Evolutionary conservation across 2,113 vertebrate species (phyloP).

Genomic region (Rhinoderma darwinii): DNA sequence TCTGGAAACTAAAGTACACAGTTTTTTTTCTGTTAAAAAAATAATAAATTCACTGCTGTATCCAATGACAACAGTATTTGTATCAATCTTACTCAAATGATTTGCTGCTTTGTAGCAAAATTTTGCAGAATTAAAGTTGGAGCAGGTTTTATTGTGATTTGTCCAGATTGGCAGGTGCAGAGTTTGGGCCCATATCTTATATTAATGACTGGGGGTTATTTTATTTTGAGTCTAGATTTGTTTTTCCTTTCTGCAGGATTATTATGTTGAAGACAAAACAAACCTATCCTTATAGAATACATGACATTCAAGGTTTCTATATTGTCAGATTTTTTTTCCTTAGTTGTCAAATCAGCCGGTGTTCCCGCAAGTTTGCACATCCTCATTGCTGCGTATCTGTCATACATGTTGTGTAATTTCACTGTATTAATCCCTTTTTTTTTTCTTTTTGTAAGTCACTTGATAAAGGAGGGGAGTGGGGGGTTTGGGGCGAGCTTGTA

Average conservation of each 20-base stretch:
- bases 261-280: constrained; percentile 4
- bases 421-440: constrained; percentile 28
- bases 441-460: constrained; percentile 61
- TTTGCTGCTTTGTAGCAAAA: not conserved
- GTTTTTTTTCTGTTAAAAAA: not conserved
- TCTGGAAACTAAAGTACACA: not conserved
- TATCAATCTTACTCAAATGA: not conserved
- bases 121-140: not conserved
- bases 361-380: not conserved
- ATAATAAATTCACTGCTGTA: not conserved
- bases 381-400: constrained; percentile 41
- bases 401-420: constrained; percentile 61
- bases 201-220: not conserved
- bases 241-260: not conserved
- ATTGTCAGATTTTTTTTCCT: not conserved
- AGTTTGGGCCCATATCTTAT: not conserved
- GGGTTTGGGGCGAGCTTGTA: constrained; percentile 63
- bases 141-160: not conserved
- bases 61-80: not conserved
- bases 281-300: not conserved
- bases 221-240: not conserved
- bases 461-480: constrained; percentile 61
- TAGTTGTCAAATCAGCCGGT: constrained; percentile 31
- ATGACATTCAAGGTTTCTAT: not conserved
- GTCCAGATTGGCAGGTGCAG: not conserved